Conservation (phyloP, 37 sponge, comb jelly and placozoan genomes). For the Eunapius fragilis region DNA sequence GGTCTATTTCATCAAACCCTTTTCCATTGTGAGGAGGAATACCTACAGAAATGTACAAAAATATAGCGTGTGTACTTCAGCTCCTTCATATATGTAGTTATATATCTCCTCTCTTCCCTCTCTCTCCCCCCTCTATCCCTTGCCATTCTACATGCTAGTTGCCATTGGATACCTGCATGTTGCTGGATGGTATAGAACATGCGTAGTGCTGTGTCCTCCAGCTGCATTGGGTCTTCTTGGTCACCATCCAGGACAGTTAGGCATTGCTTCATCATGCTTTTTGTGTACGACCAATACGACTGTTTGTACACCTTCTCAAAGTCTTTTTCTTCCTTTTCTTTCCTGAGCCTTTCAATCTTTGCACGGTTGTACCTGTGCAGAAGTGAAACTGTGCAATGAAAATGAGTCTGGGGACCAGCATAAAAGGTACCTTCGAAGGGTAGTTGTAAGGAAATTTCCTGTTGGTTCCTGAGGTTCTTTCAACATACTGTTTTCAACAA, state of each 20-base stretch:
- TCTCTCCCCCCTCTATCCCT: background rate
- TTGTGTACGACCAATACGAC: conserved; percentile 93
- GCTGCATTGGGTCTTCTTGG: conserved; percentile 33
- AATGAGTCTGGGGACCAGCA: background rate
- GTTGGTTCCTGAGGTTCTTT: conserved; percentile 74
- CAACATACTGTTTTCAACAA: conserved; percentile 89
- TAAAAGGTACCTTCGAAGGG: conserved; percentile 69
- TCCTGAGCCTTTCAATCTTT: conserved; percentile 66
- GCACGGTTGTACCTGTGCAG: conserved; percentile 64
- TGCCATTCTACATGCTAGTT: background rate
- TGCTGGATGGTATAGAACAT: conserved; percentile 84
- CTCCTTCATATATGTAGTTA: background rate
- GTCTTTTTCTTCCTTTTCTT: conserved; percentile 72
- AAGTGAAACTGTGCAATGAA: background rate
- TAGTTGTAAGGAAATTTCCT: conserved; percentile 91
- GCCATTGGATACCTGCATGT: conserved; percentile 67
- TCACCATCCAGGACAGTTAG: conserved; percentile 78
- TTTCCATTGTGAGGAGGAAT: conserved; percentile 63
- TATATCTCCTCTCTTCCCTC: background rate
- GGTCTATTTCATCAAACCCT: conserved; percentile 68
- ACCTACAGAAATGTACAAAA: conserved; percentile 40
- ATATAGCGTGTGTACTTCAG: background rate
- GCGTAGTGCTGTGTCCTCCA: conserved; percentile 76
- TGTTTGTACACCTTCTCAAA: conserved; percentile 95
- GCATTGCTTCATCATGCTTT: conserved; percentile 83